Evolutionary conservation across 2,888 invertebrate genomes (phyloP).

Genomic region (Ennomos erosarius): DNA sequence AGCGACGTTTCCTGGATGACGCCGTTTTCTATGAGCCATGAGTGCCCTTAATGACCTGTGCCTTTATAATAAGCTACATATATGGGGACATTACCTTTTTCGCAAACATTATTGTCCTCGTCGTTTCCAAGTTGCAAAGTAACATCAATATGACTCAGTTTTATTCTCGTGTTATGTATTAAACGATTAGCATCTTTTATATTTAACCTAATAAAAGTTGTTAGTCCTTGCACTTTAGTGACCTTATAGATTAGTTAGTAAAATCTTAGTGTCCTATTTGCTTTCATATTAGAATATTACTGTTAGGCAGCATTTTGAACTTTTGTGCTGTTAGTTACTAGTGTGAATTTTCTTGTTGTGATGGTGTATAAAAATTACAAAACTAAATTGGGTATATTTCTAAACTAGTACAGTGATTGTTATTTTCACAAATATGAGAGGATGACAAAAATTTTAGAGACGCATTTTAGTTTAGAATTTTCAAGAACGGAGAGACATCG

Average conservation of each 20-base stretch:
- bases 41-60: not conserved
- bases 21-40: slow-evolving; percentile 29
- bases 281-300: too few species aligned
- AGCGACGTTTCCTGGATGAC: slow-evolving; percentile 40
- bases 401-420: too few species aligned
- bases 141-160: slow-evolving; percentile 4
- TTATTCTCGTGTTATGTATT: not conserved
- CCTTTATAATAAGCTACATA: slow-evolving; percentile 19
- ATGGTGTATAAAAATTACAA: too few species aligned
- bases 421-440: too few species aligned
- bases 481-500: too few species aligned
- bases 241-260: not conserved
- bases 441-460: too few species aligned
- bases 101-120: slow-evolving; percentile 17
- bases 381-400: too few species aligned
- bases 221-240: not conserved
- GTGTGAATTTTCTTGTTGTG: too few species aligned
- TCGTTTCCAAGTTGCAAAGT: slow-evolving; percentile 13
- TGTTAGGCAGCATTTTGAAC: too few species aligned
- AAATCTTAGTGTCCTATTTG: not conserved
- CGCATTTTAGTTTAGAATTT: too few species aligned
- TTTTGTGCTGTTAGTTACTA: too few species aligned
- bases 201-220: not conserved
- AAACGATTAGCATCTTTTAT: not conserved
- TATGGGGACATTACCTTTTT: slow-evolving; percentile 26